Base-by-base conservation (phyloP, 2,888 invertebrate genomes). In the Tenthredo scrophulariae region DNA sequence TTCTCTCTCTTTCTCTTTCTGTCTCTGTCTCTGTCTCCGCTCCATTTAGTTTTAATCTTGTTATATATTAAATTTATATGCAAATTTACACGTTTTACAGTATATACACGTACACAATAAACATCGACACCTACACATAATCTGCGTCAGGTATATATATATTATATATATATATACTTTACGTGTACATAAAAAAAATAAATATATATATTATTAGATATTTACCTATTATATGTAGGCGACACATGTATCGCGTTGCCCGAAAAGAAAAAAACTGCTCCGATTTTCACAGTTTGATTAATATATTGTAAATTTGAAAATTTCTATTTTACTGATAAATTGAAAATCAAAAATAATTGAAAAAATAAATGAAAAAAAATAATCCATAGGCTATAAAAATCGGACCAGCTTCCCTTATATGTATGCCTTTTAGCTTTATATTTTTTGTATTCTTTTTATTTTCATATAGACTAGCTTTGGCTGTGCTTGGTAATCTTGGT, bases 401-500 rank as follows among this genome's bases (percentile, higher is more conserved):
- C 75, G 74, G n/a, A 79, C 33, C 43, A 79, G 74, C 15, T 18
- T 83, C 15, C 75, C 43, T 40, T 29, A 37, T 65, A 54, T 62
- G 43, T 65, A 54, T 62, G 43, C 70, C 40, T 37, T 37, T 58
- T 40, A 43, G 43, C 70, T 37, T 77, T 43, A 72, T 75, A 75
- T 84, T 85, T 84, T 22, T 75, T 26, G 0, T 58, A 54, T 46
- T 77, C 67, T 50, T 40, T 84, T 83, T 77, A 85, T 84, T 65
- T 86, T 84, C 84, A 75, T 74, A 85, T 75, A 84, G 79, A 84
- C 86, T 87, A 86, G 84, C 62, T 84, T 86, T 88, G 87, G 87
- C 85, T 88, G 87, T 86, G 89, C 88, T 92, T 92, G 92, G 91
- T 91, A 92, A 92, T 91, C 92, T 92, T 92, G 92, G 92, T 91